phyloP scores from a whole-genome alignment of 2,113 vertebrate species.

The Verasper variegatus region DNA sequence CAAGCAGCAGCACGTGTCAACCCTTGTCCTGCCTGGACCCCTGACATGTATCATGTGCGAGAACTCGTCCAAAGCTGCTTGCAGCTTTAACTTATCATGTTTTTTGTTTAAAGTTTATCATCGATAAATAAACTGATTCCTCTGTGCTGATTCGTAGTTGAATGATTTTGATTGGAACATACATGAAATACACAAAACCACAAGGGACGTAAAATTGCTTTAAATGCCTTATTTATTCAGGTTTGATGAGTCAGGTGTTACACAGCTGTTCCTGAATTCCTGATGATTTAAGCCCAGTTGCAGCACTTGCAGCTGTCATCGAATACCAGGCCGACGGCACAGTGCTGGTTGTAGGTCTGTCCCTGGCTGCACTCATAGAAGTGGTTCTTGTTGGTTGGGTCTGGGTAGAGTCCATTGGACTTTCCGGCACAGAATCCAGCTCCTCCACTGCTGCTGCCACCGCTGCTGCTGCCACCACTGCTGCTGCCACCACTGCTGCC shows the following conservation, averaged over 20 bases:
- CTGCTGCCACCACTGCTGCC: background rate
- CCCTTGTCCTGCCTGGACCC: too few relatives aligned
- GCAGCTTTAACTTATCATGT: too few relatives aligned
- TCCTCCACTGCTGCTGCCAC: slow-evolving; percentile 21
- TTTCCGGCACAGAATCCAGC: slow-evolving; percentile 82
- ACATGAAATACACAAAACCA: background rate
- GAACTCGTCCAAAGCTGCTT: too few relatives aligned
- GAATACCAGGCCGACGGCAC: slow-evolving; percentile 69
- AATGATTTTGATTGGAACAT: background rate
- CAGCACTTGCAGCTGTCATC: slow-evolving; percentile 81
- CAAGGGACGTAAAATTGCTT: slow-evolving; percentile 4
- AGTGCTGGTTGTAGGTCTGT: slow-evolving; percentile 48
- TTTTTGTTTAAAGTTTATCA: background rate
- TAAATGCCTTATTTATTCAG: slow-evolving; percentile 32
- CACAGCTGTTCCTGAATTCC: slow-evolving; percentile 31
- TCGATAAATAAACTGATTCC: too few relatives aligned
- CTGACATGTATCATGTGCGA: too few relatives aligned
- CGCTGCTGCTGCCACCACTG: slow-evolving; percentile 13
- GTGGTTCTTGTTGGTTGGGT: slow-evolving; percentile 69
- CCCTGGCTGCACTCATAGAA: slow-evolving; percentile 80
- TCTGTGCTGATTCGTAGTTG: background rate
- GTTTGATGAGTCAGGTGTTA: slow-evolving; percentile 8
- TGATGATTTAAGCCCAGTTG: slow-evolving; percentile 75
- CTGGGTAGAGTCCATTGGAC: slow-evolving; percentile 76
- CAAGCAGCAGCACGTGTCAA: too few relatives aligned